phyloP scores from a whole-genome alignment of 2,797 vertebrate genomes.

The Neomorphus geoffroyi region DNA sequence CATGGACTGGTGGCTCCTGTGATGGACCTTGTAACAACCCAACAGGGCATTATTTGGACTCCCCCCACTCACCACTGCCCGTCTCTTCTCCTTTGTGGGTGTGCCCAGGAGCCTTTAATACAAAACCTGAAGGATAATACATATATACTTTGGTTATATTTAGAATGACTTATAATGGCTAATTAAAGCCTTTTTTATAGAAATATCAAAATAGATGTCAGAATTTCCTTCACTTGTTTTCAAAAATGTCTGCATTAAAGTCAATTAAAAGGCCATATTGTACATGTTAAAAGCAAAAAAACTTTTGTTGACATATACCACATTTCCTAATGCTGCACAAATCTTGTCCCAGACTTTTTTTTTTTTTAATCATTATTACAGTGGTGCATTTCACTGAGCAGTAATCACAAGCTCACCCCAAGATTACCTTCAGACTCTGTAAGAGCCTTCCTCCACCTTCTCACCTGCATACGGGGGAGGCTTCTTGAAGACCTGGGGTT shows the following conservation, averaged over 20 bases:
- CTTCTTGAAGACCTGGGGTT: neutral
- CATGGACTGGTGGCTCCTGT: no score
- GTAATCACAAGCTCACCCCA: neutral
- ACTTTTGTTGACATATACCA: neutral
- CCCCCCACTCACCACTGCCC: no score
- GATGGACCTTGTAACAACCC: no score
- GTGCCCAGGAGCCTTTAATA: neutral
- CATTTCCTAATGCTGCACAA: neutral
- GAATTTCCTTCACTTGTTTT: neutral
- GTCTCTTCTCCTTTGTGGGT: neutral
- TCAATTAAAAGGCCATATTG: neutral
- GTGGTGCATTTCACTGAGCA: neutral
- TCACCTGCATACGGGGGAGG: neutral
- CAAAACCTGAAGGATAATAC: neutral
- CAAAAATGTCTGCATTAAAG: neutral
- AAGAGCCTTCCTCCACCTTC: neutral
- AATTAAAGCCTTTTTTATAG: neutral
- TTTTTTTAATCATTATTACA: neutral
- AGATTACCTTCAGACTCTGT: neutral
- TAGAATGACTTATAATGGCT: neutral
- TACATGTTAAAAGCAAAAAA: neutral
- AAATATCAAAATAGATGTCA: neutral
- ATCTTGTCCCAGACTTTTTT: neutral
- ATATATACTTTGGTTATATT: neutral
- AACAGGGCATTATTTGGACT: no score